Evolutionary conservation across 2,888 invertebrate species (phyloP), one percentile per base, ranked within the genome.

Genomic region (Tetanocera ferruginea): DNA sequence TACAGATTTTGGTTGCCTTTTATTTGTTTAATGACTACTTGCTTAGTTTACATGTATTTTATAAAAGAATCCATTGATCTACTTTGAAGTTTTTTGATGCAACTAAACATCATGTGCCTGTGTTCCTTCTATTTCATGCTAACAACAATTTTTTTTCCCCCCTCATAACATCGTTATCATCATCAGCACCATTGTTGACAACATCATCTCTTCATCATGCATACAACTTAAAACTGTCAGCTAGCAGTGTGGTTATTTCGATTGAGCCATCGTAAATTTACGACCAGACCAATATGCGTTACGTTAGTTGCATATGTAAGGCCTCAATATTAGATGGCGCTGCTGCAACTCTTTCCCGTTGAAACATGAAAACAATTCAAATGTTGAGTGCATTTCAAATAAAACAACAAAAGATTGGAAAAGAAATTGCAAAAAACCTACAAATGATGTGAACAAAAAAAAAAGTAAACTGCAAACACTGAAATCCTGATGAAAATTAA

Each of bases 301-400:
- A 34, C 31, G 17, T 23, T 17, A 23, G 17, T 25, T 25, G 23
- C 4, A 25, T 49, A 11, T 80, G 81, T 80, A 71, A 77, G 84
- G 83, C 81, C 71, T 76, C 55, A 76, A 66, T 81, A 80, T 78
- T 75, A 74, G 69, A 19, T 51, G 69, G 51, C 51, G 37, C 57
- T 9, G 8, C 2, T 9, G 5, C 37, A 11, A 19, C 64, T 34
- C 17, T 19, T 37, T 19, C 37, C 43, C 49, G 49, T 62, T 23
- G 23, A 34, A 67, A 75, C 83, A 87, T 87, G 85, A 84, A 86
- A 85, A 86, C 88, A 88, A 86, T 89, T 88, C 88, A 86, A 85
- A 87, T 85, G 87, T 87, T 86, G 89, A 88, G 89, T 87, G 88
- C 88, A 87, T 89, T 88, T 89, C 88, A 89, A 88, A 88, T 86